phyloP scores from a whole-genome alignment of 2,113 vertebrate species.

The Murina feae region DNA sequence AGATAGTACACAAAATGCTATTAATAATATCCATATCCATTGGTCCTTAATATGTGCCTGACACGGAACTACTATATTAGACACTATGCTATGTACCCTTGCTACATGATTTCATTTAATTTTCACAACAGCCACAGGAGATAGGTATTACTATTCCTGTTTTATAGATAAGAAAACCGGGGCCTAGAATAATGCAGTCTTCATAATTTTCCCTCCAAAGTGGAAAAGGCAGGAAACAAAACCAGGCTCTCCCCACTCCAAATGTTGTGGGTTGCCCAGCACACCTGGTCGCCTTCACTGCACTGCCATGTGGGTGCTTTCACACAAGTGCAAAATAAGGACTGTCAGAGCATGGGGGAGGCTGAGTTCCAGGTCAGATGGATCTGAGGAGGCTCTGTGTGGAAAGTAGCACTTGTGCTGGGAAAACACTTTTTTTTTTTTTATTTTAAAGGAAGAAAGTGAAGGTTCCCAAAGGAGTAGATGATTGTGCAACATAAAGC shows the following conservation, averaged over 20 bases:
- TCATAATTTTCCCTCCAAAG: background rate
- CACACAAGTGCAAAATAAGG: background rate
- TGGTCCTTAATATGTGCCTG: background rate
- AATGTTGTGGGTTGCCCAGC: background rate
- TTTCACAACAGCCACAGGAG: background rate
- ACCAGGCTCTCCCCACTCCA: background rate
- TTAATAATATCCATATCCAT: background rate
- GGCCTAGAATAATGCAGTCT: background rate
- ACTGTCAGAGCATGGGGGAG: background rate
- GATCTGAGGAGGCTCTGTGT: background rate
- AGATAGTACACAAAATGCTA: background rate
- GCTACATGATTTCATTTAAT: background rate
- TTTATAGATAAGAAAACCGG: background rate
- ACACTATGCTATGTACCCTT: background rate
- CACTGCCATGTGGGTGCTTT: too few species aligned
- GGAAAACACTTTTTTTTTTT: background rate
- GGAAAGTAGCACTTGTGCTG: background rate
- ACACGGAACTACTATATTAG: background rate
- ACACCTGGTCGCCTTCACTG: background rate
- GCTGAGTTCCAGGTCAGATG: background rate
- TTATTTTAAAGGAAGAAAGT: background rate
- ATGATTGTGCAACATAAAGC: background rate
- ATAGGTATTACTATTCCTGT: background rate
- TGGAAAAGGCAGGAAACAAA: background rate
- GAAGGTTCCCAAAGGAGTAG: background rate